These are phyloP conservation scores for Astreopora myriophthalma DNA, from an alignment of 64 coral and sea anemone genomes.

Conservation along the genomic window DNA sequence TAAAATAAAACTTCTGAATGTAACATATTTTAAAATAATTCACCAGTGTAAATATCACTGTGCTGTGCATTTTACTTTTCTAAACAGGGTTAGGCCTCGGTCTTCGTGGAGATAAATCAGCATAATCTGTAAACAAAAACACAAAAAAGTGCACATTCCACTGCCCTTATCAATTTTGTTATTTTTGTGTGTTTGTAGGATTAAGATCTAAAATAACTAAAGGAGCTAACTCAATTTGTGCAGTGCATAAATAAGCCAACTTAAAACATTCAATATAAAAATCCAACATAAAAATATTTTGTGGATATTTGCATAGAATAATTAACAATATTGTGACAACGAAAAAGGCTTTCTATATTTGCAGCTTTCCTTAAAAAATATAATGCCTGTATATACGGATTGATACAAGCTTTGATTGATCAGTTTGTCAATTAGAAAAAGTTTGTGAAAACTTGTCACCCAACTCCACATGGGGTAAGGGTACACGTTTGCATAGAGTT, in stretches of 20 bases:
- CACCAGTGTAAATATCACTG: not conserved
- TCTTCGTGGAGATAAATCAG: slow-evolving; percentile 1
- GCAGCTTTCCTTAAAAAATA: too few relatives aligned
- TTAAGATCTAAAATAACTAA: not conserved
- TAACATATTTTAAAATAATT: too few relatives aligned
- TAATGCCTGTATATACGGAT: too few relatives aligned
- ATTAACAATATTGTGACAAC: too few relatives aligned
- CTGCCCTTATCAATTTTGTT: not conserved
- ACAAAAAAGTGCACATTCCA: not conserved
- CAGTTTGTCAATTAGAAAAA: too few relatives aligned
- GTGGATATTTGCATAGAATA: not conserved
- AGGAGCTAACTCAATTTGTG: not conserved
- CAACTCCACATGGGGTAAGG: too few relatives aligned
- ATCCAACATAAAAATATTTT: not conserved
- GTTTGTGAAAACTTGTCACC: too few relatives aligned
- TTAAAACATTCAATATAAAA: not conserved
- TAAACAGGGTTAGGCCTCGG: not conserved
- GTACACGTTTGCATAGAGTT: too few relatives aligned
- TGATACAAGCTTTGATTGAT: too few relatives aligned
- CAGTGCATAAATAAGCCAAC: not conserved
- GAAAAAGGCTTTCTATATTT: too few relatives aligned
- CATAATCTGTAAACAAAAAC: not conserved
- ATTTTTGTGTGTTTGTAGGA: not conserved
- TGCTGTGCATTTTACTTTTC: not conserved
- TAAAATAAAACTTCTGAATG: too few relatives aligned